phyloP scores from a whole-genome alignment of 2,113 vertebrate species.

The Gobiocypris rarus region DNA sequence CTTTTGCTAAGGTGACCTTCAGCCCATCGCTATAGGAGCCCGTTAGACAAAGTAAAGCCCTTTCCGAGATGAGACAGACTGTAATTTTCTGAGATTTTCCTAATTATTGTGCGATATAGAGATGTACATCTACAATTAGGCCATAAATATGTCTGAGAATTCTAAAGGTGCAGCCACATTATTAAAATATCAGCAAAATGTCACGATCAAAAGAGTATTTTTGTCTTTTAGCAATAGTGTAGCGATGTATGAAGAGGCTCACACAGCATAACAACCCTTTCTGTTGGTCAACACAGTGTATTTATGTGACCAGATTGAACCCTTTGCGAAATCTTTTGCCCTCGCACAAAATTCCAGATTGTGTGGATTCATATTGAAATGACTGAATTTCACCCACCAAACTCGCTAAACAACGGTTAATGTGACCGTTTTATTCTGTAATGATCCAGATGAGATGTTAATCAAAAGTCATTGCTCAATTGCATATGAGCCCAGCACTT shows the following conservation, averaged over 20 bases:
- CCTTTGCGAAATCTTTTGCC: not conserved
- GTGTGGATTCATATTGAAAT: not conserved
- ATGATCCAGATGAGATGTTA: not conserved
- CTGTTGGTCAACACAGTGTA: not conserved
- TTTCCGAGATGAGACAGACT: not conserved
- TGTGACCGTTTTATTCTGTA: no score
- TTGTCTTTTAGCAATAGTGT: not conserved
- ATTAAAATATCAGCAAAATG: no score
- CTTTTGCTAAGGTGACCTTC: constrained; percentile 5
- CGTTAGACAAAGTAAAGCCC: not conserved
- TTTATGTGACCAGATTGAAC: not conserved
- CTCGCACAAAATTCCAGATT: no score
- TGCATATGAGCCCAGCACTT: not conserved
- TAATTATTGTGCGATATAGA: not conserved
- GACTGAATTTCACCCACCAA: not conserved
- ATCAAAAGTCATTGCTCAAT: not conserved
- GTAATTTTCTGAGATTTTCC: not conserved
- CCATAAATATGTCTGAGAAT: not conserved
- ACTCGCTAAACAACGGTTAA: not conserved
- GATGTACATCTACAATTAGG: not conserved
- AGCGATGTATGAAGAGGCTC: not conserved
- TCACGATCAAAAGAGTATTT: not conserved
- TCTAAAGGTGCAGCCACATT: no score
- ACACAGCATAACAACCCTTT: not conserved
- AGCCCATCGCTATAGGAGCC: not conserved